Evolutionary conservation across 2,113 vertebrate species (phyloP), one percentile per base, ranked within the genome.

Genomic region (Anarrhichthys ocellatus): DNA sequence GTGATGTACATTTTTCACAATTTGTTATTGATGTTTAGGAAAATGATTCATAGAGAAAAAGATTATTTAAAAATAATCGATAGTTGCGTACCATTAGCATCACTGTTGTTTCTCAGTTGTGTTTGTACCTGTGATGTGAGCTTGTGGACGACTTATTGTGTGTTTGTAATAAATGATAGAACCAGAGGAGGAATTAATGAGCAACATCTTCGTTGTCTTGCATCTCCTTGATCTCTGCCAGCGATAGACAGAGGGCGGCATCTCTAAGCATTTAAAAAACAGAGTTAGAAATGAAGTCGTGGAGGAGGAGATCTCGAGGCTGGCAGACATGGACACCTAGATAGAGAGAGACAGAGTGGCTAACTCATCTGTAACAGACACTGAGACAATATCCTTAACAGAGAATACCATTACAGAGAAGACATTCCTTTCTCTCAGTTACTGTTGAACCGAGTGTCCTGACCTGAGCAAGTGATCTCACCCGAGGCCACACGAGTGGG

Each of bases 221-320:
- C 52, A 61, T 62, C 34, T 63, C 46, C 46, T 73, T 54, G 22
- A 74, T 81, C 73, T 86, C 62, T 76, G 85, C 46, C 73, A 66
- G 48, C 8, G 13, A 42, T 11, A 22, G 54, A 29, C 44, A 42
- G 69, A 50, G n/a, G 29, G 63, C 14, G 2, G 54, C 52, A 73
- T 74, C 48, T 38, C 58, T 6, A 24, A 68, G 42, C 44, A 40
- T 15, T 34, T 54, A 48, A 71, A 77, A 77, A 84, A 67, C 68
- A 62, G 52, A 72, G 68, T 74, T 78, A 63, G 61, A 80, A 85
- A 76, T 84, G 82, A 84, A 85, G 64, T 89, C 18, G 44, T 34
- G 50, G 67, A 76, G 73, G 68, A 70, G 62, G 68, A 68, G 42
- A 64, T 81, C 36, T 46, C 9, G 6, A 59, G n/a, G 79, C 46